phyloP scores from a whole-genome alignment of 1,140 invertebrate genomes.

The Hylaeus volcanicus region DNA sequence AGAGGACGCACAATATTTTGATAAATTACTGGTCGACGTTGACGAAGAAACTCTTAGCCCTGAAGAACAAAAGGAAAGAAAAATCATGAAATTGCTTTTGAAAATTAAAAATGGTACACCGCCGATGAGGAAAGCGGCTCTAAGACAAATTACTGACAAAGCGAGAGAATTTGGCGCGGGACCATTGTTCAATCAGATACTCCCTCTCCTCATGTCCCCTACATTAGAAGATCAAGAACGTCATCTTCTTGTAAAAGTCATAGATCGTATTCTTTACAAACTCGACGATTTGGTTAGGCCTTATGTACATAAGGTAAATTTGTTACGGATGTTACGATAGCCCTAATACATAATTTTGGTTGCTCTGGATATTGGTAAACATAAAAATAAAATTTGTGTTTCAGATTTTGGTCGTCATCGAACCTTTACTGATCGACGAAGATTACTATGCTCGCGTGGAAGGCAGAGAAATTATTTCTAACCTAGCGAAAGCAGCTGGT shows the following conservation, averaged over 20 bases:
- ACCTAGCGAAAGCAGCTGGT: constrained; percentile 99
- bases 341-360: constrained; percentile 11
- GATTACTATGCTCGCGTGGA: constrained; percentile 99
- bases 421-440: constrained; percentile 99
- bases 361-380: constrained; percentile 7
- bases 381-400: constrained; percentile 39
- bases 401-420: constrained; percentile 98
- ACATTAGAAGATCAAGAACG: constrained; percentile 99
- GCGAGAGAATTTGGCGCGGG: constrained; percentile 99
- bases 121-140: constrained; percentile 98
- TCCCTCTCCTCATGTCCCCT: constrained; percentile 99
- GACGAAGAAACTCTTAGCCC: constrained; percentile 97
- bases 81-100: constrained; percentile 98
- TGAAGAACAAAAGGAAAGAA: constrained; percentile 98
- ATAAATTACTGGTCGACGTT: constrained; percentile 98
- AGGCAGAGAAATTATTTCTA: constrained; percentile 99
- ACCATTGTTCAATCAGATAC: constrained; percentile 98
- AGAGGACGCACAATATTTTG: constrained; percentile 99
- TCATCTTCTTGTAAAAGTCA: constrained; percentile 99
- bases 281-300: constrained; percentile 98
- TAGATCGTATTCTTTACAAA: constrained; percentile 99
- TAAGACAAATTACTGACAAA: constrained; percentile 99
- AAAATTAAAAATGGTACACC: constrained; percentile 99
- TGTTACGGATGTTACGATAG: not conserved
- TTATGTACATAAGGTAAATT: constrained; percentile 96